phyloP scores from a whole-genome alignment of 2,113 vertebrate species.

The Thinocorus orbignyianus region DNA sequence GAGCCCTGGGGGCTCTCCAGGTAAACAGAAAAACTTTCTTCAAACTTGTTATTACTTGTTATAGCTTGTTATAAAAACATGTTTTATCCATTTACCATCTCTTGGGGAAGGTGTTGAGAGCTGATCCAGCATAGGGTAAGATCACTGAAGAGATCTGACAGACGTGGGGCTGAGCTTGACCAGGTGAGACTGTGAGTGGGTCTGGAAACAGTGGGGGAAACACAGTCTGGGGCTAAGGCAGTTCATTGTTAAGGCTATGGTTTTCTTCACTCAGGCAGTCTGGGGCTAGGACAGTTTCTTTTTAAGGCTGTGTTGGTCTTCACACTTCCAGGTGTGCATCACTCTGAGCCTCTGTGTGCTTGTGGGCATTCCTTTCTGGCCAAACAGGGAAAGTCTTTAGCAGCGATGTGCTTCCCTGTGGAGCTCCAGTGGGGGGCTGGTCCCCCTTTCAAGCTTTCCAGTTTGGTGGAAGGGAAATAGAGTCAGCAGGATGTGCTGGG shows the following conservation, averaged over 20 bases:
- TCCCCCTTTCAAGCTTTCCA: neutral
- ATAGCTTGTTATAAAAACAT: too few relatives aligned
- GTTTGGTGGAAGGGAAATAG: neutral
- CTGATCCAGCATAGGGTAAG: neutral
- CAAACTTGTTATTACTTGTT: too few relatives aligned
- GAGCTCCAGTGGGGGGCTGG: neutral
- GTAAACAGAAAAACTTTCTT: neutral
- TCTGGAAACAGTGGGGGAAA: neutral
- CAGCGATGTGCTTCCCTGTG: rapidly evolving
- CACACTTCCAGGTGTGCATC: neutral
- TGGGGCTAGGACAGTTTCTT: neutral
- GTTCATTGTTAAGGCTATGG: neutral
- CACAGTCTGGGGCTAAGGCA: neutral
- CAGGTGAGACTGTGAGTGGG: neutral
- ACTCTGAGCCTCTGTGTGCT: too few relatives aligned
- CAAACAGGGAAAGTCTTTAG: neutral
- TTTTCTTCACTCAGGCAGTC: neutral
- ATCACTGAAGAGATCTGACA: neutral
- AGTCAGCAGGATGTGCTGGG: neutral
- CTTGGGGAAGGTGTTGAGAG: neutral
- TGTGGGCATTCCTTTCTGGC: neutral
- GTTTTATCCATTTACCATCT: neutral
- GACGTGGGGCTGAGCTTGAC: neutral
- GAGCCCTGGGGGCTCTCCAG: neutral
- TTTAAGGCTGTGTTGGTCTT: neutral